phyloP scores from a whole-genome alignment of 2,888 invertebrate genomes.

The Drosophila tanythrix region DNA sequence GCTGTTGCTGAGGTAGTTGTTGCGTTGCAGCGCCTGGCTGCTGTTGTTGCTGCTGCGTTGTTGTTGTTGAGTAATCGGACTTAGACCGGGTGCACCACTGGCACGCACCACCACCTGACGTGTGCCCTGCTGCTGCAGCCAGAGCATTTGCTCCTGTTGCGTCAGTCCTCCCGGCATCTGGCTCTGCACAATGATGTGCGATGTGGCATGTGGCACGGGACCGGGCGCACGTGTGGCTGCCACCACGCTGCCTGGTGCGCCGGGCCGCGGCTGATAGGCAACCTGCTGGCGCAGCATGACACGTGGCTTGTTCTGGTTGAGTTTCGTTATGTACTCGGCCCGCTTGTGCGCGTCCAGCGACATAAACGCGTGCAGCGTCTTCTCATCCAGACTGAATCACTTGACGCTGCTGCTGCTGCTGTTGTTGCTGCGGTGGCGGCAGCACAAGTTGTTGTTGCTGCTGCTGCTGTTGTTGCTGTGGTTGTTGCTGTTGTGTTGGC shows the following conservation, averaged over 20 bases:
- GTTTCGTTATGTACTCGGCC: conserved; percentile 91
- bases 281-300: conserved; percentile 87
- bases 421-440: conserved; percentile 65
- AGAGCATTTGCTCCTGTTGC: conserved; percentile 88
- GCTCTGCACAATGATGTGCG: conserved; percentile 89
- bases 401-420: conserved; percentile 86
- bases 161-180: conserved; percentile 88
- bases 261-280: conserved; percentile 83
- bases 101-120: conserved; percentile 87
- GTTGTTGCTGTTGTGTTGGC: conserved; percentile 52
- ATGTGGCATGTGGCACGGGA: conserved; percentile 80
- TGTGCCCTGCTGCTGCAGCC: conserved; percentile 89
- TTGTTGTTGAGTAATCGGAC: conserved; percentile 81
- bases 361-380: conserved; percentile 92
- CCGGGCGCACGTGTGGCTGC: conserved; percentile 85
- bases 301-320: conserved; percentile 89
- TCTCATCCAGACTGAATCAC: conserved; percentile 93
- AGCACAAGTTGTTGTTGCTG: conserved; percentile 77
- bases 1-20: conserved; percentile 60
- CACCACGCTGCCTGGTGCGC: conserved; percentile 84
- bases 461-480: conserved; percentile 66
- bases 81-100: conserved; percentile 82
- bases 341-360: conserved; percentile 92
- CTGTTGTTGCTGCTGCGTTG: conserved; percentile 66
- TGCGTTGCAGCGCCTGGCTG: conserved; percentile 50